Evolutionary conservation across 2,113 vertebrate genomes (phyloP).

Genomic region (Pollachius pollachius): DNA sequence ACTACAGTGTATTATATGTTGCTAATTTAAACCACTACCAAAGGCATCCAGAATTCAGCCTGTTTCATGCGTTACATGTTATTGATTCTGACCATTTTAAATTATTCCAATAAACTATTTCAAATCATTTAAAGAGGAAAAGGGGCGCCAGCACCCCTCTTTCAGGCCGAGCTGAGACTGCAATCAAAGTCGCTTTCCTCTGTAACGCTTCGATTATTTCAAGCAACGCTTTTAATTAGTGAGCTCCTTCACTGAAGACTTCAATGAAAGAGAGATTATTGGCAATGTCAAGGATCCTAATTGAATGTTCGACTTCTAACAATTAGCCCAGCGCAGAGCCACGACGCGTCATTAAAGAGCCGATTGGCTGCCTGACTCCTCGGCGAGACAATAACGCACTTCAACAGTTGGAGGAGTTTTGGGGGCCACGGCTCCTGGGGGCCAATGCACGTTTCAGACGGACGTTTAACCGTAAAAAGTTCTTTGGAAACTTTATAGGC

Average conservation of each 20-base stretch:
- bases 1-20: no score
- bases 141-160: constrained; percentile 19
- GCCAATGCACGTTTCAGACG: no score
- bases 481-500: no score
- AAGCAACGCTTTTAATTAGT: constrained; percentile 71
- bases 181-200: constrained; percentile 63
- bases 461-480: no score
- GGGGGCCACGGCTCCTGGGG: no score
- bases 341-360: constrained; percentile 65
- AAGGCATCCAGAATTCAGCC: no score
- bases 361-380: constrained; percentile 43
- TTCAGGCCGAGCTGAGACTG: constrained; percentile 44
- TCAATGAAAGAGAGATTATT: constrained; percentile 78
- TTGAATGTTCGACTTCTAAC: constrained; percentile 80
- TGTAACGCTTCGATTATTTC: constrained; percentile 75
- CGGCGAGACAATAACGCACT: constrained; percentile 35
- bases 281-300: constrained; percentile 79
- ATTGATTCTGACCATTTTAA: no score
- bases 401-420: constrained; percentile 19
- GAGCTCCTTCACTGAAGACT: constrained; percentile 64
- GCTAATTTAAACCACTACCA: no score
- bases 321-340: constrained; percentile 67
- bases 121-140: no score
- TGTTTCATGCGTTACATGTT: no score
- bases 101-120: no score